A percentile compares a stretch with the other conserved stretches of the same genome.
These are phyloP conservation scores for Nebria ingens DNA, from an alignment of 1,140 invertebrate genomes.

Conservation along the genomic window DNA sequence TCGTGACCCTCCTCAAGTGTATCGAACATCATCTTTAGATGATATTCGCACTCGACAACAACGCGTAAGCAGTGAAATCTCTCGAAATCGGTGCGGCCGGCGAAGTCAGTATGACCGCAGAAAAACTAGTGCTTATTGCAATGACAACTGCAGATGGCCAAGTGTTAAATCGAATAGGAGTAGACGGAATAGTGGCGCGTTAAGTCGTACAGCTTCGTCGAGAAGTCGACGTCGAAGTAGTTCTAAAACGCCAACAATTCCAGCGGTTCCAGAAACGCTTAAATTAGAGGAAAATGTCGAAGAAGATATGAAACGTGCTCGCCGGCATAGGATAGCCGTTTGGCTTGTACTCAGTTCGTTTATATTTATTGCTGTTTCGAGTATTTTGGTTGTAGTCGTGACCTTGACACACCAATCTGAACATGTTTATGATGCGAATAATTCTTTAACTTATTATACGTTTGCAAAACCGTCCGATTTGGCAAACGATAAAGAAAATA, in stretches of 20 bases:
- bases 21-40: not conserved
- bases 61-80: not conserved
- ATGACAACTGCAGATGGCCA: slow-evolving; percentile 28
- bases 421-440: slow-evolving; percentile 39
- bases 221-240: not conserved
- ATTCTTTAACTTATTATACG: slow-evolving; percentile 50
- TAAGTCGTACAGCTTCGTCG: not conserved
- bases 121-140: slow-evolving; percentile 38
- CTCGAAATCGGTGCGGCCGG: not conserved
- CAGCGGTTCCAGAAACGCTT: not conserved
- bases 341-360: slow-evolving; percentile 54
- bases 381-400: slow-evolving; percentile 57
- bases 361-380: slow-evolving; percentile 52
- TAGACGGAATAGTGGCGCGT: not conserved
- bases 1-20: not conserved
- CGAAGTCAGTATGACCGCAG: not conserved
- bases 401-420: slow-evolving; percentile 56
- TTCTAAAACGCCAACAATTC: not conserved
- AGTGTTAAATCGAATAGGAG: not conserved
- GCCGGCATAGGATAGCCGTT: slow-evolving; percentile 47
- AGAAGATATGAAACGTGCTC: not conserved
- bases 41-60: not conserved
- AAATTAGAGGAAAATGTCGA: not conserved
- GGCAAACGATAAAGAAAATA: no score
- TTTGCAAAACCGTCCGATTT: slow-evolving; percentile 40